Conservation (phyloP, 2,888 invertebrate genomes). For the Sussaba pulchella region DNA sequence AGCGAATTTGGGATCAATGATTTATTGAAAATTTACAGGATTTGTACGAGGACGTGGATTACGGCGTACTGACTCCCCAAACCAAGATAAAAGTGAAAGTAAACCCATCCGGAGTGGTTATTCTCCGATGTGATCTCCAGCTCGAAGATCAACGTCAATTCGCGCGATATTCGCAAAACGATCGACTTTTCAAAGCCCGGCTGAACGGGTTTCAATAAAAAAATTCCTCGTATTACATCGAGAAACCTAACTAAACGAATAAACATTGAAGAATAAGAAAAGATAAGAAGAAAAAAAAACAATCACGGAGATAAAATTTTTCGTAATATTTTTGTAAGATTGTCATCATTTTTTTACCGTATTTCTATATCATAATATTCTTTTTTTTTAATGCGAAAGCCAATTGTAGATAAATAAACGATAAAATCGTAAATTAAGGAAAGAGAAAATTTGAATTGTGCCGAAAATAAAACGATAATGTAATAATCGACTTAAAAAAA, state of each 20-base stretch:
- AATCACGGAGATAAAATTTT: not conserved
- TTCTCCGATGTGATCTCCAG: constrained; percentile 92
- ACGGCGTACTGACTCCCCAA: constrained; percentile 92
- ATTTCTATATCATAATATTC: not conserved
- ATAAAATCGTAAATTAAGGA: not conserved
- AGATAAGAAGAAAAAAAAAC: not conserved
- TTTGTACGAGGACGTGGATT: constrained; percentile 95
- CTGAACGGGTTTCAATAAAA: constrained; percentile 78
- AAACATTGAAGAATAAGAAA: not conserved
- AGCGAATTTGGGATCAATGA: too few relatives aligned
- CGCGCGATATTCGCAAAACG: constrained; percentile 85
- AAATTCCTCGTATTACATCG: not conserved
- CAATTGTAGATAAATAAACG: constrained; percentile 29
- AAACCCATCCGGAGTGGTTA: constrained; percentile 96
- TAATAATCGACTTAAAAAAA: not conserved
- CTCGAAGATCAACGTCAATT: constrained; percentile 83
- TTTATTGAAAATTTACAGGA: too few relatives aligned
- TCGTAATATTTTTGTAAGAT: constrained; percentile 19
- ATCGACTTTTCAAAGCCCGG: constrained; percentile 86
- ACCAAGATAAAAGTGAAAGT: constrained; percentile 97
- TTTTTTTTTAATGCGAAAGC: constrained; percentile 4
- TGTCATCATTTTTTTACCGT: not conserved
- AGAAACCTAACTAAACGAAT: not conserved
- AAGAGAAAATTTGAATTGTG: not conserved
- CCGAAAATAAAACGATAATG: not conserved